These are phyloP conservation scores for Agrotis segetum DNA, from an alignment of 2,888 invertebrate species.

Conservation along the genomic window DNA sequence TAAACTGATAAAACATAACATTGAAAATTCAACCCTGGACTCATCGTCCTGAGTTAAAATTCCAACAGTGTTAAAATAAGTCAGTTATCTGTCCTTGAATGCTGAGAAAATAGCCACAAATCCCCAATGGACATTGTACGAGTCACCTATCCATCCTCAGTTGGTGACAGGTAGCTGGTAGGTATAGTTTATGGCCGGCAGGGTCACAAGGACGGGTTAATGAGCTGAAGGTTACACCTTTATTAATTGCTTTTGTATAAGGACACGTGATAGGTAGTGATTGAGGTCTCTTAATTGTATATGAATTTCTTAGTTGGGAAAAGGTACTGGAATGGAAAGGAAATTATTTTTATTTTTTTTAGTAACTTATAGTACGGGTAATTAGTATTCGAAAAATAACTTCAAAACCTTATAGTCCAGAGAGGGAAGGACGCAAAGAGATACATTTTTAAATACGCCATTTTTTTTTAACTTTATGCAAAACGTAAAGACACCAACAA, in stretches of 20 bases:
- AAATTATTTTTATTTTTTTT: not conserved
- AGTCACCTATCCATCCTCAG: constrained; percentile 40
- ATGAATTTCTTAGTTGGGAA: not conserved
- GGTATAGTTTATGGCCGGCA: constrained; percentile 41
- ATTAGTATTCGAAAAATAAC: too few species aligned
- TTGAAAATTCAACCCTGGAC: too few species aligned
- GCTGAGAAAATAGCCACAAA: not conserved
- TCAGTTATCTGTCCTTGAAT: not conserved
- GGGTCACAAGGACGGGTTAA: constrained; percentile 20
- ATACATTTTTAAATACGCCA: too few species aligned
- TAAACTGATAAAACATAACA: too few species aligned
- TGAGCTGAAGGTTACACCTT: constrained; percentile 40
- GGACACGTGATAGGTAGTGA: constrained; percentile 9
- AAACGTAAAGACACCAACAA: too few species aligned
- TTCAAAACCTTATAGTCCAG: too few species aligned
- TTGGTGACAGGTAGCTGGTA: constrained; percentile 33
- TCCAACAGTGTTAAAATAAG: too few species aligned
- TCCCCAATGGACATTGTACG: constrained; percentile 36
- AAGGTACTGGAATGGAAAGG: not conserved
- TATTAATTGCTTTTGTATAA: constrained; percentile 32
- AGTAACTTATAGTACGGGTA: too few species aligned
- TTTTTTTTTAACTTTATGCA: too few species aligned
- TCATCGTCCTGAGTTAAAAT: too few species aligned
- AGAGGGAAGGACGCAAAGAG: too few species aligned
- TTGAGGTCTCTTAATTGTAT: not conserved